These are phyloP conservation scores for Stictocephala bisonia DNA, from an alignment of 2,888 invertebrate species.

Conservation along the genomic window DNA sequence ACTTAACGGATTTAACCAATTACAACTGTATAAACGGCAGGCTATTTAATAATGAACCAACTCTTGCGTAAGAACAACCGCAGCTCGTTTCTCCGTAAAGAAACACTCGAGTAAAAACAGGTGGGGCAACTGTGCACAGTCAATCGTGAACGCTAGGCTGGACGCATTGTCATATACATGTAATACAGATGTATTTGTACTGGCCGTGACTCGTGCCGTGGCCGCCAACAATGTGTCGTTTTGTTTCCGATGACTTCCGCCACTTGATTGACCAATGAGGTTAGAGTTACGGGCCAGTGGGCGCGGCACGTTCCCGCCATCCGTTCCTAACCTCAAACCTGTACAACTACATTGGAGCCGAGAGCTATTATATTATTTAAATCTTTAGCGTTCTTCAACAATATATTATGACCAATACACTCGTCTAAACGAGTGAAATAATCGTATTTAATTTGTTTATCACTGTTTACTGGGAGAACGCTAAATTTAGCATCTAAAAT, in stretches of 20 bases:
- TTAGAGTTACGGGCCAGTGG: neutral
- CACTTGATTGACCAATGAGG: constrained; percentile 45
- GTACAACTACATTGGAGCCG: no score
- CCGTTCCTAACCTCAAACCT: constrained; percentile 26
- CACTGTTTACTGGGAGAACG: no score
- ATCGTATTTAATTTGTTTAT: no score
- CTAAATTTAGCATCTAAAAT: no score
- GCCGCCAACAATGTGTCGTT: constrained; percentile 46
- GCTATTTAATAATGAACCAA: constrained; percentile 3
- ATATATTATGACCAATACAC: no score
- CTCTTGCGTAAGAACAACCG: constrained; percentile 3
- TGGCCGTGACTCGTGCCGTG: constrained; percentile 37
- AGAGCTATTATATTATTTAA: no score
- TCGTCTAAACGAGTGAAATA: no score
- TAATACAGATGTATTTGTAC: neutral
- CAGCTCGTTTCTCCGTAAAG: neutral
- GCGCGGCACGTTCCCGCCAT: constrained; percentile 17
- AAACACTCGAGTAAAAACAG: constrained; percentile 6
- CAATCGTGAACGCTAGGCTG: neutral
- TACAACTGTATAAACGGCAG: no score
- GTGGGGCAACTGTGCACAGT: constrained; percentile 11
- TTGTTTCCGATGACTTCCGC: constrained; percentile 44
- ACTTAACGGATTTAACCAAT: no score
- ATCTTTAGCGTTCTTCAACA: no score
- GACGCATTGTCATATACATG: constrained; percentile 30